phyloP scores from a whole-genome alignment of 1,140 invertebrate genomes.

The Drosophila sucinea region DNA sequence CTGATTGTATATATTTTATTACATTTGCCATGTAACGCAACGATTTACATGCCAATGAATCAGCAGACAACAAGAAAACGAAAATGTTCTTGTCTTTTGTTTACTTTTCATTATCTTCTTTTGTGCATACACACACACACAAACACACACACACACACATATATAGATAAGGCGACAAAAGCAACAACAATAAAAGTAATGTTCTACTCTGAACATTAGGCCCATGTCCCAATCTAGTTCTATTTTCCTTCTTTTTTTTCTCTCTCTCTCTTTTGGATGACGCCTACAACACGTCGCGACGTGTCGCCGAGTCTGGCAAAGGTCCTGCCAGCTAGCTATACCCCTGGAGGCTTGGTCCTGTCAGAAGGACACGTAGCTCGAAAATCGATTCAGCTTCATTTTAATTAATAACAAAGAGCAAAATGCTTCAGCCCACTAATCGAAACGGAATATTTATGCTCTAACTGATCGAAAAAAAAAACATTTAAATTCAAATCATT shows the following conservation, averaged over 20 bases:
- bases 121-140: not conserved
- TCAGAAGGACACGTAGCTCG: conserved; percentile 47
- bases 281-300: conserved; percentile 63
- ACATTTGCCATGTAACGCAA: conserved; percentile 42
- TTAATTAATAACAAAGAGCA: conserved; percentile 73
- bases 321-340: conserved; percentile 36
- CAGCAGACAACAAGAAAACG: conserved; percentile 36
- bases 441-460: conserved; percentile 21
- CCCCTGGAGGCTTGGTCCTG: conserved; percentile 14
- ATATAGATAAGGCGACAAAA: conserved; percentile 51
- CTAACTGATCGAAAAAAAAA: not conserved
- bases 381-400: conserved; percentile 68
- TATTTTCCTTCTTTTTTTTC: not conserved
- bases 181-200: conserved; percentile 64
- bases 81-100: conserved; percentile 55
- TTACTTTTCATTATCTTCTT: conserved; percentile 76
- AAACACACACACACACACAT: conserved; percentile 33
- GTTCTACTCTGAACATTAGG: conserved; percentile 51
- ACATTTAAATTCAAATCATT: not conserved
- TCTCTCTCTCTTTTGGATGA: conserved; percentile 23
- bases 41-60: conserved; percentile 78
- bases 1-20: conserved; percentile 37
- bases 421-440: conserved; percentile 27
- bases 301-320: conserved; percentile 59
- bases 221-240: conserved; percentile 41